Percentiles rank a stretch among this genome's conserved stretches.
Evolutionary conservation across 2,888 invertebrate genomes (phyloP).

Genomic region (Falcaria lacertinaria): DNA sequence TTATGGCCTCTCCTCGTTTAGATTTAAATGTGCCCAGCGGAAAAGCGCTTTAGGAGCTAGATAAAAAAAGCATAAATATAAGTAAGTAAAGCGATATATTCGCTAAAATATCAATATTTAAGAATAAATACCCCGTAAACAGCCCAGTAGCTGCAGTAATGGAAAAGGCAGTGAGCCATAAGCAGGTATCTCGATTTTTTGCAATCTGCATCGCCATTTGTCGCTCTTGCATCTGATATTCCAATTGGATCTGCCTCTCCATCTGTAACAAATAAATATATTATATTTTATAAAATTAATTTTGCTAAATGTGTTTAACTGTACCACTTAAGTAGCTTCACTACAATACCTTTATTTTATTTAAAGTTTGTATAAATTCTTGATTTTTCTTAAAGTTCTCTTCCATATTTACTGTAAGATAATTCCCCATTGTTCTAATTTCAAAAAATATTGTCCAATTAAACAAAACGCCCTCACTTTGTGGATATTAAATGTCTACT

Average conservation of each 20-base stretch:
- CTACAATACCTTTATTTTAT: slow-evolving; percentile 80
- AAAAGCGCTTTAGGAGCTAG: no score
- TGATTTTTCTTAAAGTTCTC: slow-evolving; percentile 85
- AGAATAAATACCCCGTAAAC: slow-evolving; percentile 65
- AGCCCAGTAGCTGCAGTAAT: slow-evolving; percentile 74
- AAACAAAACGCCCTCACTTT: slow-evolving; percentile 17
- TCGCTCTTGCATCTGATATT: slow-evolving; percentile 87
- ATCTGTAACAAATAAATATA: slow-evolving; percentile 63
- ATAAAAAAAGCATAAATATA: no score
- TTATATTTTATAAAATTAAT: slow-evolving; percentile 1
- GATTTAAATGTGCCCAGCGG: no score
- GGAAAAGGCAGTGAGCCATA: slow-evolving; percentile 86
- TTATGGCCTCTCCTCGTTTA: no score
- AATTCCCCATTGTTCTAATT: slow-evolving; percentile 77
- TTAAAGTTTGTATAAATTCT: slow-evolving; percentile 83
- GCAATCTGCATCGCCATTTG: slow-evolving; percentile 86
- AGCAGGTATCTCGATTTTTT: slow-evolving; percentile 84
- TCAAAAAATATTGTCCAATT: slow-evolving; percentile 3
- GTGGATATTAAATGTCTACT: slow-evolving; percentile 21
- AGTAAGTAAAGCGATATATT: background rate
- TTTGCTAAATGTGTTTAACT: background rate
- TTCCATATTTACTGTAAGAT: slow-evolving; percentile 80
- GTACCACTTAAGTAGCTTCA: slow-evolving; percentile 5
- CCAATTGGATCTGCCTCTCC: slow-evolving; percentile 89
- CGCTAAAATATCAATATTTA: background rate